phyloP scores from a whole-genome alignment of 2,797 vertebrate species.

The Lophotriccus pileatus region DNA sequence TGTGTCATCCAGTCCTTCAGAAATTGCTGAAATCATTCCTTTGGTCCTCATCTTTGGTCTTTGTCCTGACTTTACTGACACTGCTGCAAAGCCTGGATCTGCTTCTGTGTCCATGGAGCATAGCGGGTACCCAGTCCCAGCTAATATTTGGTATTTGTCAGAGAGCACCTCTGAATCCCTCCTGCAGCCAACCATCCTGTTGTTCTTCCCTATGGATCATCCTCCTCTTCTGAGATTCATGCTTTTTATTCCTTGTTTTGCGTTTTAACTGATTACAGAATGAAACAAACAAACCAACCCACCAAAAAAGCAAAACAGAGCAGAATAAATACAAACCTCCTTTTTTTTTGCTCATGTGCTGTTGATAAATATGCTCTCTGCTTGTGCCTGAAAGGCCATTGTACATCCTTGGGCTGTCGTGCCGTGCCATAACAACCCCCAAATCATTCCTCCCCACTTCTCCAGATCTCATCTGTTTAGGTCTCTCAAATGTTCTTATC shows the following conservation, averaged over 20 bases:
- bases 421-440: neutral
- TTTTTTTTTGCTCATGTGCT: neutral
- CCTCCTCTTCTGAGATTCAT: neutral
- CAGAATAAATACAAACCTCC: neutral
- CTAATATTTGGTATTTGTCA: neutral
- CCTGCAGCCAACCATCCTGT: neutral
- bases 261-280: neutral
- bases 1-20: neutral
- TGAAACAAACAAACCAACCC: neutral
- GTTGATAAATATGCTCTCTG: neutral
- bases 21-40: neutral
- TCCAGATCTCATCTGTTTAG: neutral
- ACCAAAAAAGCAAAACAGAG: neutral
- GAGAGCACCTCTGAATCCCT: neutral
- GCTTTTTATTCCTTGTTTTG: neutral
- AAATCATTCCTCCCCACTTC: neutral
- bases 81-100: neutral
- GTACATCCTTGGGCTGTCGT: neutral
- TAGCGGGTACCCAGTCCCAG: neutral
- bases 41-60: neutral
- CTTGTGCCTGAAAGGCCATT: neutral
- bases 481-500: conserved; percentile 38
- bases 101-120: neutral
- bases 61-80: neutral
- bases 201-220: neutral